Base-by-base conservation (phyloP, 2,888 invertebrate species). In the Chrysodeixis includens region DNA sequence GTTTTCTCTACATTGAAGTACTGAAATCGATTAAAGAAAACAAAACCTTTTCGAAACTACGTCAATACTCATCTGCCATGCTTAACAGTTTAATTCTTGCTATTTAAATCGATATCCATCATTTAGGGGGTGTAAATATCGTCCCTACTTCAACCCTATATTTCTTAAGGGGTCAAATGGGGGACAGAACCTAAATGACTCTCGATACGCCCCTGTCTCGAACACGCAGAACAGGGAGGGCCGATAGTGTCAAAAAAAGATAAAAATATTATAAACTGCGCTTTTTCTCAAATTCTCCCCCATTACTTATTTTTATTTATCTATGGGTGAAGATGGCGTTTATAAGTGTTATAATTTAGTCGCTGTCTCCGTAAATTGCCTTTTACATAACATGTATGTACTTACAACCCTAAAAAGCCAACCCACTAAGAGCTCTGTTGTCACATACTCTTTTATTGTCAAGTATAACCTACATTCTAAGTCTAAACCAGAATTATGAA, bases 201-300 rank as follows among this genome's bases (percentile, higher is more conserved):
- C 90, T 92, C 89, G 87, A 91, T 90, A 89, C 93, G 90, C 93
- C 93, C 93, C 92, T 92, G 93, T 92, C 92, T 85, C 87, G 60
- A 86, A 84, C 93, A 92, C 87, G 87, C 90, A 80, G 84, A 86
- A 81, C 82, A 85, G 88, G 91, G 92, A 89, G 93, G 92, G 89
- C 87, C 86, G 95, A 95, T 95, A 95, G 92, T 93, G 95, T 95
- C 95, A 95, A 91, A 94, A 93, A 92, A 95, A 95, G 94, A 95
- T 95, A 95, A 95, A 94, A 94, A 91, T 91, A 92, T 92, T 91
- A 95, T 94, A 90, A 92, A 95, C 92, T 89, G 91, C 92, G 82
- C 83, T 89, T 92, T 88, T 90, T 86, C 83, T 64, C 63, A 71
- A 77, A 75, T 79, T 79, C 77, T 66, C 82, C 81, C 58, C 81